Evolutionary conservation across 2,888 invertebrate genomes (phyloP), one percentile per base, ranked within the genome.

Genomic region (Coelopa pilipes): DNA sequence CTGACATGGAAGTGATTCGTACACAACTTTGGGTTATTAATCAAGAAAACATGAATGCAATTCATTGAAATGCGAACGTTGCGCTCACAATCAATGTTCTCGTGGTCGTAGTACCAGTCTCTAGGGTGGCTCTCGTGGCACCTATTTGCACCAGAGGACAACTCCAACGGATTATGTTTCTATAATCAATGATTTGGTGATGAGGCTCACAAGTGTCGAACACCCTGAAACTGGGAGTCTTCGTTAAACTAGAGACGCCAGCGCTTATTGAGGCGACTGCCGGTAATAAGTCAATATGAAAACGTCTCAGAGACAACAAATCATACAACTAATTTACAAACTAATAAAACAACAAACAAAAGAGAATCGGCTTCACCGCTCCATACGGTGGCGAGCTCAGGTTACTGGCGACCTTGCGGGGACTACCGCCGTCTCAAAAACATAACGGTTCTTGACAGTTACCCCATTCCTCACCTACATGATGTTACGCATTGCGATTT

Each of bases 131-230:
- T 60, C 60, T 60, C 60, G 11, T 24, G 21, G 4, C 4, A 24
- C 15, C 60, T 60, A 19, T 24, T 19, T 60, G 24, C 24, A 2
- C 12, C 60, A 5, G 65, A 47, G 21, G 53, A 34, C 34, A 55
- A 55, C 1, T 47, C 57, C 17, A 53, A 50, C 21, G 46, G 47
- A 19, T 47, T 62, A 13, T 68, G 73, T 19, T 75, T 50, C 67
- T 75, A 73, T 60, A 73, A 75, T 45, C 10, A 69, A 70, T 63
- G n/a, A n/a, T 75, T 75, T 53, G 70, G 73, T 13, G 7, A 67
- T 13, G 17, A 66, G 4, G 73, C 73, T 17, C 68, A 57, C n/a
- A 75, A 73, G 12, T 75, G 72, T 60, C 47, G 50, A 17, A 24
- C 45, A 17, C 72, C 73, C 2, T 75, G 71, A 59, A 70, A 34